Percentiles rank a stretch among this genome's conserved stretches.
Conservation (phyloP, 2,113 vertebrate genomes). For the Hyaena hyaena region DNA sequence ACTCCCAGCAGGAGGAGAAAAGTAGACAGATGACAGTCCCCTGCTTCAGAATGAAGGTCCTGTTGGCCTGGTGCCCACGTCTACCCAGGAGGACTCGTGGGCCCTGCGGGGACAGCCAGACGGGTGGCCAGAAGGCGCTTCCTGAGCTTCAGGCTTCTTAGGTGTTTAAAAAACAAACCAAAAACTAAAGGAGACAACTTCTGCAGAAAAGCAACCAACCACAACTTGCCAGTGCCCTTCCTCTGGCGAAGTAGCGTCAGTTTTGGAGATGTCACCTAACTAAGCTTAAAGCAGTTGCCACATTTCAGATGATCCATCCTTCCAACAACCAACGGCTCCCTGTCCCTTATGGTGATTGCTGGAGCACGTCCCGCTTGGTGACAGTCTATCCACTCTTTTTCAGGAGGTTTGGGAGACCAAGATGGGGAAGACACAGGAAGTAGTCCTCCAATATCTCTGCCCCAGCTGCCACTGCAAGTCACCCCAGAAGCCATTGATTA, state of each 20-base stretch:
- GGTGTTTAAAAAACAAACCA: background rate
- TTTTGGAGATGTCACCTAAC: background rate
- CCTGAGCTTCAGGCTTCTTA: background rate
- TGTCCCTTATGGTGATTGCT: background rate
- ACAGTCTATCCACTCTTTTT: background rate
- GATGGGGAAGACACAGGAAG: background rate
- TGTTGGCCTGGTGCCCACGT: background rate
- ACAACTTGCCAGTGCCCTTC: background rate
- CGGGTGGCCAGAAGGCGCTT: accelerated
- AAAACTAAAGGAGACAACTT: background rate
- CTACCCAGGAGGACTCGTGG: accelerated
- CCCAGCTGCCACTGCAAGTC: background rate
- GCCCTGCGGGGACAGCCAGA: background rate
- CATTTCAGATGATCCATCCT: background rate
- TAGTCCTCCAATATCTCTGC: background rate
- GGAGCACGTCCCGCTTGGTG: background rate
- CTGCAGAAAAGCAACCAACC: background rate
- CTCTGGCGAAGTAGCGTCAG: background rate
- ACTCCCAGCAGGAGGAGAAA: background rate
- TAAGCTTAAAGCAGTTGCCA: background rate
- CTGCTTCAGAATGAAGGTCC: background rate
- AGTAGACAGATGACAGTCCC: background rate
- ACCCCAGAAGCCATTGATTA: background rate
- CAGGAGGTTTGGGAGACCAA: background rate
- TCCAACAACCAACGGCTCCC: background rate